Conservation (phyloP, 2,888 invertebrate genomes). For the Aleiodes alternator region DNA sequence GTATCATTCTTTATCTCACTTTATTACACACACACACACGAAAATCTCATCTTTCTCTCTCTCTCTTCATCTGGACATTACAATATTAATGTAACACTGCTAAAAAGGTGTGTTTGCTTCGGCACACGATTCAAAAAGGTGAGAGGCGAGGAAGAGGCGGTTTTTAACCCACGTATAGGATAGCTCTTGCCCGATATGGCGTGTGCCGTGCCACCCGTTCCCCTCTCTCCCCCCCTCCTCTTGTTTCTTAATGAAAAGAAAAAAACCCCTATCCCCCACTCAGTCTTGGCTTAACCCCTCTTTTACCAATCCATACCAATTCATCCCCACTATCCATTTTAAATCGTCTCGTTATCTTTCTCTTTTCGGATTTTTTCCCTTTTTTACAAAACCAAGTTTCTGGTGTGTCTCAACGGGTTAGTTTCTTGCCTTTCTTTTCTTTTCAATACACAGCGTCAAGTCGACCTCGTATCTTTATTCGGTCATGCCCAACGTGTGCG, state of each 20-base stretch:
- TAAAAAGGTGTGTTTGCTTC: constrained; percentile 73
- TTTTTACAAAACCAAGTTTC: constrained; percentile 16
- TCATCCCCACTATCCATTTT: constrained; percentile 46
- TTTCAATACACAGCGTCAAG: constrained; percentile 49
- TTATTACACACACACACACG: constrained; percentile 3
- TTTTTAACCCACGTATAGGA: constrained; percentile 70
- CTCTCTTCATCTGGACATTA: constrained; percentile 63
- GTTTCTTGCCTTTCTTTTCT: constrained; percentile 40
- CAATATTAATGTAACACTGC: constrained; percentile 73
- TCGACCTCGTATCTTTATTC: constrained; percentile 66
- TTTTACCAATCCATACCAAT: constrained; percentile 19
- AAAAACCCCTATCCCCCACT: constrained; percentile 16
- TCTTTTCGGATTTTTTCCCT: constrained; percentile 27
- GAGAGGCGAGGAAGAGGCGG: constrained; percentile 61
- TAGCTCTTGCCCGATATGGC: constrained; percentile 73
- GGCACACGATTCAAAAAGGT: constrained; percentile 50
- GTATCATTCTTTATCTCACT: constrained; percentile 47
- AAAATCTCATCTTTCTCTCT: not conserved
- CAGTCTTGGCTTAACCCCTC: not conserved
- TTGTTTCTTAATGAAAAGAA: not conserved
- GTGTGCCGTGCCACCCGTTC: constrained; percentile 66
- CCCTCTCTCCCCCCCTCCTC: constrained; percentile 43
- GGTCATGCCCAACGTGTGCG: constrained; percentile 58
- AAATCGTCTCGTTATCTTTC: constrained; percentile 50
- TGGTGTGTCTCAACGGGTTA: constrained; percentile 31